Base-by-base conservation (phyloP, 2,888 invertebrate genomes). In the Phyto melanocephala region DNA sequence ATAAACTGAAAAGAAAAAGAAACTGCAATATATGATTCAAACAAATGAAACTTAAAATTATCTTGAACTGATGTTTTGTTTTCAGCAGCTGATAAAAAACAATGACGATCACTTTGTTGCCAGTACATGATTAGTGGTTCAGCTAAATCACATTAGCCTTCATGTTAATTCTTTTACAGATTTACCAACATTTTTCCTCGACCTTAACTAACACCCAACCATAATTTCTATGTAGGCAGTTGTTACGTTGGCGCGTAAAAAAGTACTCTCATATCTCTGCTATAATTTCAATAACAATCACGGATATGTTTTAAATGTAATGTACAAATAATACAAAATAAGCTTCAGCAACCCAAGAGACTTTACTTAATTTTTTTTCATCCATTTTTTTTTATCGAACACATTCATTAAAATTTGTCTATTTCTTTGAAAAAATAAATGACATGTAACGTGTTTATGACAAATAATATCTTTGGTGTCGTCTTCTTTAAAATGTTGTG, bases 391-490 rank as follows among this genome's bases (percentile, higher is more conserved):
- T 71, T 70, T 28, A 28, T 28, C 6, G 3, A 28, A 60, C 7
- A 20, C 50, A 79, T 71, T 58, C 65, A 67, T 72, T 72, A 58
- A 35, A 52, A 67, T 20, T 42, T 63, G 7, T 10, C 20, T 22
- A 28, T 54, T 60, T 33, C 35, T 67, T 62, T 67, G 1, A 28
- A 52, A 35, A 50, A 28, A 28, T 28, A n/a, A 68, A 75, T 80
- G 74, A 50, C 68, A 75, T 47, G 70, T 80, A 63, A 75, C 75
- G 70, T 75, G 68, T 75, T 70, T 75, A 80, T 70, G 80, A 70
- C 70, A 80, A 68, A 75, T 56, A 75, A 54, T 62, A 70, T 63
- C 54, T 24, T 28, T 75, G 37, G 54, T 74, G 52, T 74, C 42
- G 40, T 65, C 24, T 8, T 37, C 40, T 50, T 28, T 13, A 62